Base-by-base conservation (phyloP, 2,113 vertebrate genomes). In the Entelurus aequoreus region DNA sequence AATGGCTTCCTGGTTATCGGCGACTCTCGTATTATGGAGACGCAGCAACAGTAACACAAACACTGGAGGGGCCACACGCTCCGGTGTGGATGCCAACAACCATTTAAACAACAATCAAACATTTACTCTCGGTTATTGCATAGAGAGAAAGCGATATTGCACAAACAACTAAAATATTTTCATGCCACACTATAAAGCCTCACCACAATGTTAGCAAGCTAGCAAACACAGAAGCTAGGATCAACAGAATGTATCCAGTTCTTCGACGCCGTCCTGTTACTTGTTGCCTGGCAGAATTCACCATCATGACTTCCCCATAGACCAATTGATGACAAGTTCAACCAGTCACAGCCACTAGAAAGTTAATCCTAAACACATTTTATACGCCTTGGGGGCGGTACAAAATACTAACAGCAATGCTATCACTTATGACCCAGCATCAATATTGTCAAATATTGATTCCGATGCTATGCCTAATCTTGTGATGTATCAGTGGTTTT, bases 1-100 rank as follows among this genome's bases (percentile, higher is more conserved):
- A 81, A 82, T 82, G 79, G 80, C 84, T 84, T 76, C 77, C 80
- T 81, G 80, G 85, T 81, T 83, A 81, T 79, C 71, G 68, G 71
- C 69, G 75, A 46, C 64, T 60, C 76, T 84, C 74, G 70, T 79
- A 78, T 80, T 82, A 82, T 81, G 68, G 67, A 79, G 72, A 79
- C 66, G 13, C 35, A 48, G 60, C 61, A 68, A 75, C 35, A 63
- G 66, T 58, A 66, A 67, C 68, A 67, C 58, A 38, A 60, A 54
- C 9, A 53, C 69, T 59, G 42, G 55, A 74, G 28, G 40, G 68
- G 79, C 70, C 8, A 12, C 51, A 57, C 75, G 78, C 57, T 71
- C 15, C 16, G 15, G 42, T 40, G 46, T 15, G 16, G 51, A 21
- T 5, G 19, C 46, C 8, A 28, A 12, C 15, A 16, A 35, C 28